These are phyloP conservation scores for Takifugu flavidus DNA, from an alignment of 2,113 vertebrate genomes.

Conservation along the genomic window DNA sequence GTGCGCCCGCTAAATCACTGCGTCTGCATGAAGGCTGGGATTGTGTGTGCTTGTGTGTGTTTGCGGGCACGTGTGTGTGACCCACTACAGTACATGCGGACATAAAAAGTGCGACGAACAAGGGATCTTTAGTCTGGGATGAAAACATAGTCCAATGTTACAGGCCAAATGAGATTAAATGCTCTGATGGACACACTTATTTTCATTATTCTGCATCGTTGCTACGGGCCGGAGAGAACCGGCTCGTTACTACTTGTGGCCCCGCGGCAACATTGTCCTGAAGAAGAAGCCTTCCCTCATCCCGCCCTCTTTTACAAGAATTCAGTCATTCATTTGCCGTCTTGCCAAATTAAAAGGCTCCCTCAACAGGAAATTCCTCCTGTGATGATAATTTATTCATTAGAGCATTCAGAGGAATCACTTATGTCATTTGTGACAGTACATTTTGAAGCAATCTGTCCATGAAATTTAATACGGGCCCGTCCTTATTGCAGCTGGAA, in stretches of 20 bases:
- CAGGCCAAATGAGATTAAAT: slow-evolving; percentile 68
- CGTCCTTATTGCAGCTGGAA: slow-evolving; percentile 24
- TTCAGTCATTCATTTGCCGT: slow-evolving; percentile 12
- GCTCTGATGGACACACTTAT: slow-evolving; percentile 71
- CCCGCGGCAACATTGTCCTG: slow-evolving; percentile 17
- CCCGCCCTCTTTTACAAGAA: slow-evolving; percentile 40
- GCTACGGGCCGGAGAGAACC: slow-evolving; percentile 39
- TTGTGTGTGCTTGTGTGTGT: slow-evolving; percentile 42
- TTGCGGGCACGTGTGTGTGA: slow-evolving; percentile 32
- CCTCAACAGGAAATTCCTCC: slow-evolving; percentile 18
- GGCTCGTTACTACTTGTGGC: slow-evolving; percentile 9
- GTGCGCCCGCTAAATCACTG: slow-evolving; percentile 55
- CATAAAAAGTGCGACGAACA: slow-evolving; percentile 62
- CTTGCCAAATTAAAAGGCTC: slow-evolving; percentile 21
- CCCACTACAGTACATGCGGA: slow-evolving; percentile 51
- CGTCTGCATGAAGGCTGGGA: slow-evolving; percentile 55
- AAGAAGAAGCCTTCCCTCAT: slow-evolving; percentile 28
- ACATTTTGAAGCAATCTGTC: slow-evolving; percentile 6
- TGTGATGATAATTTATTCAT: slow-evolving; percentile 16
- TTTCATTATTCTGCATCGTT: slow-evolving; percentile 68
- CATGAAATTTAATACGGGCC: slow-evolving; percentile 21
- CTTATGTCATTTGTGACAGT: slow-evolving; percentile 1
- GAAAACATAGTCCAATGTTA: slow-evolving; percentile 63
- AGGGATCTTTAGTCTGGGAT: slow-evolving; percentile 56
- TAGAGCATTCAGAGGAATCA: slow-evolving; percentile 3